Evolutionary conservation across 2,888 invertebrate species (phyloP), one percentile per base, ranked within the genome.

Genomic region (Drosophila aldrichi): DNA sequence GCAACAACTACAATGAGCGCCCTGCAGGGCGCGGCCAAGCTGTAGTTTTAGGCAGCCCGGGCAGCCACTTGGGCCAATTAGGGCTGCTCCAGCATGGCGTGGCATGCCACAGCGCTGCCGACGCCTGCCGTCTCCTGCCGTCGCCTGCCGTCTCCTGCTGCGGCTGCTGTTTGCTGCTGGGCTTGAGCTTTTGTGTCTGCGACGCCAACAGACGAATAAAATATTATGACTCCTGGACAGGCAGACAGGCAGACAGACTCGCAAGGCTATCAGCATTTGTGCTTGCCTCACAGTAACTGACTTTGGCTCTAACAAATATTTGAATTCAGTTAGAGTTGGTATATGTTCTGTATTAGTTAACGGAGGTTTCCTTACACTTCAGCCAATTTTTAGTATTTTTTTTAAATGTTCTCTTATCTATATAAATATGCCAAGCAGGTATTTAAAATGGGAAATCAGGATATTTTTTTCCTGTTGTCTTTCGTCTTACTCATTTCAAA

Each of bases 41-140:
- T 69, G 65, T 70, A 80, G 41, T 41, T 32, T 55, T 54, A 56
- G 55, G 51, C 52, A 70, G 34, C 58, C 55, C 52, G 46, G 63
- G 55, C 78, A 63, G 57, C 76, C 79, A 78, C 80, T 82, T 76
- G 75, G 74, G 82, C 85, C 82, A 82, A 82, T 82, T 82, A 82
- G 22, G 66, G 48, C 29, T 29, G 8, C 16, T 3, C 6, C 32
- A 10, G 32, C 32, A 32, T 32, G 32, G 32, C 10, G 9, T 75
- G 67, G 67, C 62, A 76, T 82, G 78, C 69, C 70, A 66, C 80
- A 85, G 70, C 69, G 51, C 61, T 51, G 32, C 34, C 41, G 29
- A 25, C 51, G 20, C 38, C 62, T 34, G 43, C 10, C 60, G 25
- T 4, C 22, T n/a, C 2, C 7, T n/a, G 38, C 14, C 5, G n/a